Conservation (phyloP, 2,888 invertebrate genomes). For the Tanytarsus gracilentus region DNA sequence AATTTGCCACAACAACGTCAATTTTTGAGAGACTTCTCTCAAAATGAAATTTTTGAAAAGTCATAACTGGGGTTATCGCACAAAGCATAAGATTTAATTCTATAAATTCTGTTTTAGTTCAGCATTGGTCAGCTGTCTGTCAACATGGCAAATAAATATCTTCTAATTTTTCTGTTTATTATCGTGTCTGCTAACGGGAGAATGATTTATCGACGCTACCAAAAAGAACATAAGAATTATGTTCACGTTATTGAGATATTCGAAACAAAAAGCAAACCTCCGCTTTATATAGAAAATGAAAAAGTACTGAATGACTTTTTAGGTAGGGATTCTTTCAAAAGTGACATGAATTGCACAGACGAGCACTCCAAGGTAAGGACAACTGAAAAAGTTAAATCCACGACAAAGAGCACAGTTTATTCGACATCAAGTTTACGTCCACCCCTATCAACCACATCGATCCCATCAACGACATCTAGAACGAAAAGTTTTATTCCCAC, state of each 20-base stretch:
- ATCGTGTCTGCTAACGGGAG: neutral
- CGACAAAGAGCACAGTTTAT: neutral
- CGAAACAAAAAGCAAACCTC: neutral
- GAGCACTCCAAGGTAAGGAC: neutral
- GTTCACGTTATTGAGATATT: slow-evolving; percentile 16
- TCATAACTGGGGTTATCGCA: too few relatives aligned
- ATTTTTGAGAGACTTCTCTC: too few relatives aligned
- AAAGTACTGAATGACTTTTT: slow-evolving; percentile 19
- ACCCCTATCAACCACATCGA: neutral
- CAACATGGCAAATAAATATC: neutral
- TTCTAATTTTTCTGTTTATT: neutral
- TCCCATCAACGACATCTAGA: too few relatives aligned
- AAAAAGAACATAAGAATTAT: slow-evolving; percentile 21
- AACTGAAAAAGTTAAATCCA: neutral
- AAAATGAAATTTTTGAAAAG: too few relatives aligned
- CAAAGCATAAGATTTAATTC: too few relatives aligned
- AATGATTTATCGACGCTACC: slow-evolving; percentile 13
- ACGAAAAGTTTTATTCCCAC: too few relatives aligned
- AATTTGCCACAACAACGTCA: too few relatives aligned
- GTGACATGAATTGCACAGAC: slow-evolving; percentile 18
- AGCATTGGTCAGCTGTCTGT: neutral
- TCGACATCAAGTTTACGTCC: neutral
- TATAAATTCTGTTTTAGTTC: too few relatives aligned
- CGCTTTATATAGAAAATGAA: neutral
- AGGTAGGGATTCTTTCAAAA: slow-evolving; percentile 5